A percentile compares a stretch with the other conserved stretches of the same genome.
phyloP scores from a whole-genome alignment of 2,113 vertebrate genomes.

The Otolemur garnettii region DNA sequence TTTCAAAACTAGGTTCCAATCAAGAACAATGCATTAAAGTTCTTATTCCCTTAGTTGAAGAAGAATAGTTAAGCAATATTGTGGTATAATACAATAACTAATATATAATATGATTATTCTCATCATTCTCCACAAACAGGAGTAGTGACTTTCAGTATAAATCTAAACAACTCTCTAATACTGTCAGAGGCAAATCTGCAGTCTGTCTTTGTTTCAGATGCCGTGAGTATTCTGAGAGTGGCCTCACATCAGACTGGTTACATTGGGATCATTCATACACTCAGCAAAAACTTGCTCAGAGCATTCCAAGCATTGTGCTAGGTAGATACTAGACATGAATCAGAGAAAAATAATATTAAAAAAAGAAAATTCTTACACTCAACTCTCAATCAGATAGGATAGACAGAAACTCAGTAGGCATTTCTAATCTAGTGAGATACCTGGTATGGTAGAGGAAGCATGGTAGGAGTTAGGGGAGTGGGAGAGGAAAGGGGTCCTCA shows the following conservation, averaged over 20 bases:
- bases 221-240: neutral
- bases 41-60: constrained; percentile 19
- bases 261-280: neutral
- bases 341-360: neutral
- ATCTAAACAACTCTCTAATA: neutral
- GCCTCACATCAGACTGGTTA: neutral
- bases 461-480: neutral
- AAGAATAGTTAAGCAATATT: neutral
- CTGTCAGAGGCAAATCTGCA: neutral
- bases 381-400: neutral
- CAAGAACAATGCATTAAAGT: neutral
- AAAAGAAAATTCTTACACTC: neutral
- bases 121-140: neutral
- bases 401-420: neutral
- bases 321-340: neutral
- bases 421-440: neutral
- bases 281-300: neutral
- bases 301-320: neutral
- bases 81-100: neutral
- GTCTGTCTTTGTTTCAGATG: constrained; percentile 22
- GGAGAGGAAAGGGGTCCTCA: neutral
- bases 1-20: neutral
- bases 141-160: neutral
- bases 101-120: neutral
- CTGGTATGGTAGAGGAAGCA: neutral